Conservation (phyloP, 2,888 invertebrate species). For the Bimastos eiseni region DNA sequence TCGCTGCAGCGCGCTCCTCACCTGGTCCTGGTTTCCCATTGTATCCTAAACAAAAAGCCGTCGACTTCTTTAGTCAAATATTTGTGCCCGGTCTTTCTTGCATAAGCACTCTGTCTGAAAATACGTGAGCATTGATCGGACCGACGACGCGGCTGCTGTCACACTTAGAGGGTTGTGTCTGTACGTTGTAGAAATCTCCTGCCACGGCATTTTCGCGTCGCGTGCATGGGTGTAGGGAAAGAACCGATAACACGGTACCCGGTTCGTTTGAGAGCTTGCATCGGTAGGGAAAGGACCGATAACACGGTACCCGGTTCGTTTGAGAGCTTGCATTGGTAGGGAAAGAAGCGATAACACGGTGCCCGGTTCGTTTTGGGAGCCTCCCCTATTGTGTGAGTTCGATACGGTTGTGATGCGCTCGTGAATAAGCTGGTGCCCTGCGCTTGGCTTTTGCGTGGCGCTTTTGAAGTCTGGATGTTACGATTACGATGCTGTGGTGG, state of each 20-base stretch:
- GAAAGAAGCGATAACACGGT: background rate
- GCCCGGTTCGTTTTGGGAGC: background rate
- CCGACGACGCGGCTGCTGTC: background rate
- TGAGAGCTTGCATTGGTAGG: background rate
- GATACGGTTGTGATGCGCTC: no score
- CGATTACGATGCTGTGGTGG: no score
- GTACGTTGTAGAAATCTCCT: no score
- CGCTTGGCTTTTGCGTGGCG: no score
- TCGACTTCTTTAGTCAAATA: constrained; percentile 13
- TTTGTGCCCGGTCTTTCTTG: background rate
- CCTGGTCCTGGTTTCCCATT: background rate
- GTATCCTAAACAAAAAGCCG: constrained; percentile 6
- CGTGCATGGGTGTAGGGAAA: background rate
- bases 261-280: background rate
- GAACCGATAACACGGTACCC: background rate
- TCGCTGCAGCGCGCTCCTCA: background rate
- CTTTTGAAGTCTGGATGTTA: no score
- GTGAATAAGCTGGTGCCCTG: no score
- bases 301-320: background rate
- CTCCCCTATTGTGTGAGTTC: no score
- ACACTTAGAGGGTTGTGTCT: background rate
- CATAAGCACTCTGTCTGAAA: background rate
- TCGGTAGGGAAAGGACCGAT: background rate
- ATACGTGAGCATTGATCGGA: background rate
- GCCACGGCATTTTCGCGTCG: background rate